Evolutionary conservation across 2,113 vertebrate genomes (phyloP), one percentile per base, ranked within the genome.

Genomic region (Haplochromis vanheusdeni): DNA sequence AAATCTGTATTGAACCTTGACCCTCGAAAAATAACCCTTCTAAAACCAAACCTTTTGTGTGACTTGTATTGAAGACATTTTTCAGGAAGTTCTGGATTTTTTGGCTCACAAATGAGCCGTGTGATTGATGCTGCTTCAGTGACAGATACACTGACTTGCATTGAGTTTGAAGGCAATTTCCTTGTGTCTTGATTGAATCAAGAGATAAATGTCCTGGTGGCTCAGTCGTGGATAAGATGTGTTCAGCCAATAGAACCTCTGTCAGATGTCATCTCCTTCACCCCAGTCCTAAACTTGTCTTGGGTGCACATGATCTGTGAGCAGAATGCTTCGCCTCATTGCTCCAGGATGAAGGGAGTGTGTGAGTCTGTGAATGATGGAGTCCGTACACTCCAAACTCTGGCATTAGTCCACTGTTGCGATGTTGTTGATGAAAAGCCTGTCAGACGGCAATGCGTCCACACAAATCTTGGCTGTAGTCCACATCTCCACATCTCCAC

Each of bases 111-210:
- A 83, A 90, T 28, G 40, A 79, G 62, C 10, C 10, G 5, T n/a
- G 77, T 60, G 82, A 90, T 47, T 80, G 9, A 26, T 80, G 83
- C 70, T 88, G 77, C 81, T 47, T 45, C 54, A 81, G 23, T 82
- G 80, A 90, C 55, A 45, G 16, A 90, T 79, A 6, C 16, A 58
- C 49, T 68, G 58, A 86, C 65, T 73, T 65, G 86, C 47, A 77
- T 62, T 87, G 75, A 86, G 28, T 84, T 83, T 87, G 81, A 91
- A 90, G 85, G 79, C 89, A 91, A 94, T 94, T 91, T 92, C 89
- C 82, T 89, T n/a, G 45, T 52, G 58, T 73, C 65, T 88, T 42
- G 80, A 92, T 93, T 86, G 54, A 92, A 91, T 89, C 70, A 88
- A 51, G 68, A 82, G 45, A 81, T 49, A 37, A 37, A 80, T 45